Evolutionary conservation across 2,888 invertebrate species (phyloP).

Genomic region (Ichneumon xanthorius): DNA sequence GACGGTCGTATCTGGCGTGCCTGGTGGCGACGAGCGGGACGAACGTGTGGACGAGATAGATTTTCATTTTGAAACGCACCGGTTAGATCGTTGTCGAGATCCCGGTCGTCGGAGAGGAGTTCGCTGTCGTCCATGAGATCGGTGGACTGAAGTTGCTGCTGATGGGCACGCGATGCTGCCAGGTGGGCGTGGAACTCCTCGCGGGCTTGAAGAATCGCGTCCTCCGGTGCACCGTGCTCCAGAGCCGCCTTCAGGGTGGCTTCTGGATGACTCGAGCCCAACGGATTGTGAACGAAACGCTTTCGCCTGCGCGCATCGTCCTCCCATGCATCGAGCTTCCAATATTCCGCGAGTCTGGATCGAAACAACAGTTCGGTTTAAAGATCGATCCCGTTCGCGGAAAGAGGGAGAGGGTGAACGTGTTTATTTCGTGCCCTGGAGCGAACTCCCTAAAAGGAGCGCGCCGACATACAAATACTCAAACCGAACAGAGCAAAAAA

Average conservation of each 20-base stretch:
- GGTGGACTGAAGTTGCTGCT: slow-evolving; percentile 90
- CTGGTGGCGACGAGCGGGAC: neutral
- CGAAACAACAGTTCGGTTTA: slow-evolving; percentile 42
- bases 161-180: slow-evolving; percentile 91
- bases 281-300: slow-evolving; percentile 97
- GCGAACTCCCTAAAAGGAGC: too few species aligned
- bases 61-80: slow-evolving; percentile 85
- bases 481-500: neutral
- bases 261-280: slow-evolving; percentile 96
- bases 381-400: neutral
- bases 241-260: slow-evolving; percentile 94
- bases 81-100: slow-evolving; percentile 94
- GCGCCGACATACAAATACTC: too few species aligned
- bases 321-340: slow-evolving; percentile 99
- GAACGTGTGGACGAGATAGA: slow-evolving; percentile 6
- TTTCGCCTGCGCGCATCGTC: slow-evolving; percentile 98
- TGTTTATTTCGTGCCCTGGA: too few species aligned
- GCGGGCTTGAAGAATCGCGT: slow-evolving; percentile 96
- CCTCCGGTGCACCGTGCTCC: slow-evolving; percentile 94
- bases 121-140: slow-evolving; percentile 98
- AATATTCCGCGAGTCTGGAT: slow-evolving; percentile 88
- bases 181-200: slow-evolving; percentile 98
- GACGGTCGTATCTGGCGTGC: slow-evolving; percentile 16
- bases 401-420: too few species aligned
- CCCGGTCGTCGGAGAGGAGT: slow-evolving; percentile 94